phyloP scores from a whole-genome alignment of 92 coral and sea anemone species.

The Diadumene lineata region DNA sequence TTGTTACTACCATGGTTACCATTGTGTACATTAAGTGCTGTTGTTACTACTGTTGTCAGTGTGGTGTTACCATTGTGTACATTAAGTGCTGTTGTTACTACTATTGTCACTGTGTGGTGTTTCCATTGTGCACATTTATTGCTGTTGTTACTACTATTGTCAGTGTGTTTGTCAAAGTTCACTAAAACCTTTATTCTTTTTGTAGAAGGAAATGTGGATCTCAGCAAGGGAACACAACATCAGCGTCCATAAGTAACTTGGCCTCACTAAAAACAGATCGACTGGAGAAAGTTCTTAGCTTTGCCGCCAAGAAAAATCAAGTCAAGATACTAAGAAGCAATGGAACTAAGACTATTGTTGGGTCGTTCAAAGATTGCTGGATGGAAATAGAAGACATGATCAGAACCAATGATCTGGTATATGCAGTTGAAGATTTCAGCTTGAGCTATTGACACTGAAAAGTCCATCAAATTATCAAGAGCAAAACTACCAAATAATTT shows the following conservation, averaged over 20 bases:
- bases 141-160: too few species aligned
- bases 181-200: too few species aligned
- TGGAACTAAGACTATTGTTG: slow-evolving; percentile 33
- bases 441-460: not conserved
- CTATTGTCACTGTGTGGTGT: too few species aligned
- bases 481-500: too few species aligned
- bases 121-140: too few species aligned
- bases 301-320: slow-evolving; percentile 45
- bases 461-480: not conserved
- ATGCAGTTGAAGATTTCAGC: not conserved
- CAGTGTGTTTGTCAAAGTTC: too few species aligned
- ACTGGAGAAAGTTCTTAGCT: slow-evolving; percentile 40
- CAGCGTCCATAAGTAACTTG: slow-evolving; percentile 20
- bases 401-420: slow-evolving; percentile 16
- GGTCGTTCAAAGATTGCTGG: slow-evolving; percentile 57
- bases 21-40: too few species aligned
- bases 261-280: slow-evolving; percentile 39
- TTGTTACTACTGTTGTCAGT: too few species aligned
- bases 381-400: slow-evolving; percentile 54
- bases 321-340: slow-evolving; percentile 34
- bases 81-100: too few species aligned
- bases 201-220: slow-evolving; percentile 19
- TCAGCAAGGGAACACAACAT: not conserved
- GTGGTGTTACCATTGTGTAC: too few species aligned
- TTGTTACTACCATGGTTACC: too few species aligned